Conservation (phyloP, 2,888 invertebrate genomes). For the Ariolimax columbianus region DNA sequence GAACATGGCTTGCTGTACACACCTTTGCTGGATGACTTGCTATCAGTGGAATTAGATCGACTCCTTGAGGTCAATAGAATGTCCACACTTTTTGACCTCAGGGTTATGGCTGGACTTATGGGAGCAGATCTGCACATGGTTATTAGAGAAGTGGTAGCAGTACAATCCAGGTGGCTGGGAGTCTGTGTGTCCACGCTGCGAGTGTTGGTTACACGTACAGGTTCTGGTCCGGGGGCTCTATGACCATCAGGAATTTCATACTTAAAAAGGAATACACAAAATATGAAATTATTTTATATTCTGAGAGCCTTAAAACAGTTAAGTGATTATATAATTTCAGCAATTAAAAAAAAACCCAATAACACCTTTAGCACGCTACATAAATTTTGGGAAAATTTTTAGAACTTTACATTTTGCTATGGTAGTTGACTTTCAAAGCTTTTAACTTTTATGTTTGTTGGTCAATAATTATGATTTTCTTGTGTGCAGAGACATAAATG, state of each 20-base stretch:
- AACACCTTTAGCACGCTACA: too few relatives aligned
- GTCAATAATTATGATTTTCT: too few relatives aligned
- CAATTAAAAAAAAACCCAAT: too few relatives aligned
- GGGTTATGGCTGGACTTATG: constrained; percentile 82
- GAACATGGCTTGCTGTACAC: background rate
- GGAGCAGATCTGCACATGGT: constrained; percentile 79
- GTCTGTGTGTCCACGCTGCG: constrained; percentile 93
- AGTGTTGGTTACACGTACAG: constrained; percentile 80
- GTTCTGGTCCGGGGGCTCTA: constrained; percentile 88
- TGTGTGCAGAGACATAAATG: too few relatives aligned
- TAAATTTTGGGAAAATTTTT: too few relatives aligned
- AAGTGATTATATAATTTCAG: too few relatives aligned
- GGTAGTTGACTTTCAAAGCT: too few relatives aligned
- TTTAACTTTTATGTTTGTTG: too few relatives aligned
- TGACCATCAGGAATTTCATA: constrained; percentile 90
- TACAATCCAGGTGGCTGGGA: constrained; percentile 79
- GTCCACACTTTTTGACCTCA: constrained; percentile 59
- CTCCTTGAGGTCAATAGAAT: constrained; percentile 79
- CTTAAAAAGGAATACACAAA: background rate
- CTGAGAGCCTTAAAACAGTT: too few relatives aligned
- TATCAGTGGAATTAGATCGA: constrained; percentile 76
- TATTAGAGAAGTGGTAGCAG: constrained; percentile 54
- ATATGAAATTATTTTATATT: background rate
- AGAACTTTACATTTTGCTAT: too few relatives aligned
- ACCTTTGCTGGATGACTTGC: constrained; percentile 59